Evolutionary conservation across 2,113 vertebrate species (phyloP).

Genomic region (Ia io): DNA sequence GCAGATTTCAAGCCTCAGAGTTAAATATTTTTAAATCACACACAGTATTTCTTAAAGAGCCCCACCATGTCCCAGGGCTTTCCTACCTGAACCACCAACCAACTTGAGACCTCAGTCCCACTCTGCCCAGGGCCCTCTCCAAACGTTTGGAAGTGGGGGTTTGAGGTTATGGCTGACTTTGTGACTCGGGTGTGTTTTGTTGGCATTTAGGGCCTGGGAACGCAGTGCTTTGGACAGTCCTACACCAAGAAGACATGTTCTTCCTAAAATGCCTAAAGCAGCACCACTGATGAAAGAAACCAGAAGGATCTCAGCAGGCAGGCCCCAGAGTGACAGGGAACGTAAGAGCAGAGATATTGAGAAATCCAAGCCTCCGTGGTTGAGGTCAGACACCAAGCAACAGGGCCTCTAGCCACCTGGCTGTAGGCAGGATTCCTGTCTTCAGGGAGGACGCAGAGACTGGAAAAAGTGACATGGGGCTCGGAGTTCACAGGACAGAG

Average conservation of each 20-base stretch:
- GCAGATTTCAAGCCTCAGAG: not conserved
- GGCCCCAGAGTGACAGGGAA: not conserved
- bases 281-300: not conserved
- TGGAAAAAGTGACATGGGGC: not conserved
- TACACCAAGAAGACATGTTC: not conserved
- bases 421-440: not conserved
- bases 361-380: not conserved
- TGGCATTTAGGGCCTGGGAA: not conserved
- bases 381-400: not conserved
- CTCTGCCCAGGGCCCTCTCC: not conserved
- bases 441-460: not conserved
- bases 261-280: not conserved
- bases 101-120: not conserved
- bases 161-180: not conserved
- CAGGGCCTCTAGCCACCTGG: not conserved
- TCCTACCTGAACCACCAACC: too few relatives aligned
- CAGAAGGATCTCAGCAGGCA: not conserved
- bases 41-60: not conserved
- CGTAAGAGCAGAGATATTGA: not conserved
- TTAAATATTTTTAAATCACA: not conserved
- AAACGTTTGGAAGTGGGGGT: not conserved
- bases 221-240: not conserved
- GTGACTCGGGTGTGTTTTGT: not conserved
- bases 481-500: not conserved
- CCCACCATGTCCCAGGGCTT: not conserved